Evolutionary conservation across 2,113 vertebrate species (phyloP), one percentile per base, ranked within the genome.

Genomic region (Ursus arctos): DNA sequence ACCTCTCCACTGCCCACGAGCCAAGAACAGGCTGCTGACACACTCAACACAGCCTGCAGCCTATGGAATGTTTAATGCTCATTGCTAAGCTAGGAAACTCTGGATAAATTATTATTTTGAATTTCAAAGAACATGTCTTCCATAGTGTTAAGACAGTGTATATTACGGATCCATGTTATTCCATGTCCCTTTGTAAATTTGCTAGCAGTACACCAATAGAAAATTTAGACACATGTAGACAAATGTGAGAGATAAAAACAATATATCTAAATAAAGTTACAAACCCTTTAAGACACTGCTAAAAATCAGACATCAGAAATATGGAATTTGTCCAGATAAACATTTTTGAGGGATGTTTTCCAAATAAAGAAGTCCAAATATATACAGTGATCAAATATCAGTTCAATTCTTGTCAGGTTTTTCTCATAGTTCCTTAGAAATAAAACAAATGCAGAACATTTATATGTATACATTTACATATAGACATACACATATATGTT

Each of bases 161-260:
- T 69, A 96, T 57, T 98, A 90, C 79, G 91, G 69, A 89, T 65
- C 88, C 31, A 72, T 71, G 28, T 91, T 96, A 90, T 76, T 95
- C 31, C 43, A 40, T 1, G 0, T 13, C 90, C 18, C 26, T 18
- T 92, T 92, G 5, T 61, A 97, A 77, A 95, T 94, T 47, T 94
- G 16, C 61, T 95, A 79, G 33, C 1, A 91, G 40, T 51, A 72
- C 21, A 79, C 71, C 28, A 89, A 43, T 0, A 93, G 47, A 89
- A 94, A 74, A 97, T 71, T 36, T 19, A 97, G 59, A 76, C 71
- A 40, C 33, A 92, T 92, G 43, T 51, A 95, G 80, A 91, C 77
- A 95, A 71, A 93, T 71, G 10, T 7, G 47, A 95, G 31, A 61
- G 26, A 80, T 26, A 36, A 97, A 90, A 57, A 1, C 9, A 76